Evolutionary conservation across 2,797 vertebrate species (phyloP).

Genomic region (Myotis planiceps): DNA sequence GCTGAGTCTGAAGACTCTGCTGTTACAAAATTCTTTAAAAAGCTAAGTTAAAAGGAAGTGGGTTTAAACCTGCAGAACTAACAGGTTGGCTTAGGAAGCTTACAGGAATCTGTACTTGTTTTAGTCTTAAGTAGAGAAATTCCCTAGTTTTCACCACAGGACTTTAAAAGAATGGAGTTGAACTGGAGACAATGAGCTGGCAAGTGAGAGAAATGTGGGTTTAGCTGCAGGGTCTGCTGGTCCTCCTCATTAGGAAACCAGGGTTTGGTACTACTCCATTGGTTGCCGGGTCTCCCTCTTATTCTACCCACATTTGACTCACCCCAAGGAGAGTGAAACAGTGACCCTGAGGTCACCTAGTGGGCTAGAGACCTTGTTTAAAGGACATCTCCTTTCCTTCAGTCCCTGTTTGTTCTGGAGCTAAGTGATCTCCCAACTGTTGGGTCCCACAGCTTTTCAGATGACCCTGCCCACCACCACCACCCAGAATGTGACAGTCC

Average conservation of each 20-base stretch:
- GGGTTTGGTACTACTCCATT: not conserved
- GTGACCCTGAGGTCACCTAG: not conserved
- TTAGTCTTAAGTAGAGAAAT: slow-evolving; percentile 49
- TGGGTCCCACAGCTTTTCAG: not conserved
- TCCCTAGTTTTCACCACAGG: not conserved
- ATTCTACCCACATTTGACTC: not conserved
- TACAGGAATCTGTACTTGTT: not conserved
- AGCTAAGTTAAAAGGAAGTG: slow-evolving; percentile 8
- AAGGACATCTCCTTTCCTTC: not conserved
- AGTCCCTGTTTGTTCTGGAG: not conserved
- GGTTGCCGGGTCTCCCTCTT: not conserved
- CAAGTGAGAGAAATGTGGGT: not conserved
- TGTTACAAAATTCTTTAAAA: slow-evolving; percentile 36
- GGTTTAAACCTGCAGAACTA: not conserved
- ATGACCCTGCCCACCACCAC: not conserved
- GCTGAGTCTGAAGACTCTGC: not conserved
- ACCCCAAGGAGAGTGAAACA: not conserved
- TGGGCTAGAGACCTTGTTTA: not conserved
- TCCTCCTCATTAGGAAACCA: not conserved
- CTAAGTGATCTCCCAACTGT: not conserved
- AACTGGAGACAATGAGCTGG: not conserved
- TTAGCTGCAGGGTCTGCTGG: not conserved
- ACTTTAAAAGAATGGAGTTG: slow-evolving; percentile 8
- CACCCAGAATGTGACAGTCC: not conserved
- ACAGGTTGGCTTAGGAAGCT: not conserved